Evolutionary conservation across 2,113 vertebrate genomes (phyloP).

Genomic region (Petaurus breviceps): DNA sequence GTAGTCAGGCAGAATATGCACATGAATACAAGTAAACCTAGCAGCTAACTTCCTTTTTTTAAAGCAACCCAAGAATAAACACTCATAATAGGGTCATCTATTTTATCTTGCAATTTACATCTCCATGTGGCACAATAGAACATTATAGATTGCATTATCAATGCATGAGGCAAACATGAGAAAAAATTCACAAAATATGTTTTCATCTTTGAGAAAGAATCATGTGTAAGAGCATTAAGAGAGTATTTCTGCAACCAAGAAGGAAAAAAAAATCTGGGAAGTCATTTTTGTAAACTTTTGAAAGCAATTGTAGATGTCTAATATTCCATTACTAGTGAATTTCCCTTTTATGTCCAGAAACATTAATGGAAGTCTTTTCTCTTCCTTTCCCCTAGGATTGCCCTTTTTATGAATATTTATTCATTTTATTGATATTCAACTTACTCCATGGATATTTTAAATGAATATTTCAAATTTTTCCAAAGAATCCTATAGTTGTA

Average conservation of each 20-base stretch:
- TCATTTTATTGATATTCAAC: not conserved
- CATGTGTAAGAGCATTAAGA: not conserved
- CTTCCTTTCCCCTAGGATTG: not conserved
- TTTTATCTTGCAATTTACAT: constrained; percentile 44
- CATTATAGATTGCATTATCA: not conserved
- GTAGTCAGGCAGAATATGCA: constrained; percentile 23
- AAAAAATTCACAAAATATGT: not conserved
- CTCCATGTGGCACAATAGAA: not conserved
- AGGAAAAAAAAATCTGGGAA: not conserved
- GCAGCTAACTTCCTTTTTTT: not conserved
- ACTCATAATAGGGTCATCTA: not conserved
- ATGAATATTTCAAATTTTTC: not conserved
- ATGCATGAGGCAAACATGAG: not conserved
- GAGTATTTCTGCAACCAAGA: not conserved
- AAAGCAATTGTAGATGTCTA: not conserved
- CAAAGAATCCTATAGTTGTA: not conserved
- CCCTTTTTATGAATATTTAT: not conserved
- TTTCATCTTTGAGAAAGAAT: constrained; percentile 1
- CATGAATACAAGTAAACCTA: not conserved
- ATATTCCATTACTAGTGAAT: not conserved
- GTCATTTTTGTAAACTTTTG: not conserved
- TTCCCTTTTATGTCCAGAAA: not conserved
- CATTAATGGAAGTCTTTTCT: not conserved
- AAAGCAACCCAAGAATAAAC: constrained; percentile 3
- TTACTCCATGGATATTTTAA: not conserved